A percentile compares a stretch with the other conserved stretches of the same genome.
phyloP scores from a whole-genome alignment of 1,140 invertebrate species.

The Globodera rostochiensis region DNA sequence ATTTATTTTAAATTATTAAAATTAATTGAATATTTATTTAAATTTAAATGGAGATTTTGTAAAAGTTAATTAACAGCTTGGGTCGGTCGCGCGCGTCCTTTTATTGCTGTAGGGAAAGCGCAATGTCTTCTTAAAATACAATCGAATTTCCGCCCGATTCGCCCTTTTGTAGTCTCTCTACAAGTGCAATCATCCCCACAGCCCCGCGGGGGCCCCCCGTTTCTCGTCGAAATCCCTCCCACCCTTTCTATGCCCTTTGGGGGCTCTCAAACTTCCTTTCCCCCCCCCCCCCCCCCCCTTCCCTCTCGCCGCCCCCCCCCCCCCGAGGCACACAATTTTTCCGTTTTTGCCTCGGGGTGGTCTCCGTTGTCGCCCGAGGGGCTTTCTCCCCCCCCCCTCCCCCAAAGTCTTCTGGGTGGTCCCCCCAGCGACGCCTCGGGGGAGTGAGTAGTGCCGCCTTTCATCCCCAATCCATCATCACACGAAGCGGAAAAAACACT shows the following conservation, averaged over 20 bases:
- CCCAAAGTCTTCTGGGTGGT: neutral
- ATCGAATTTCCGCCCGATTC: neutral
- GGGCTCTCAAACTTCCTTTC: no score
- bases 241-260: no score
- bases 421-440: no score
- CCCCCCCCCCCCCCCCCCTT: neutral
- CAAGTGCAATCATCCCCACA: neutral
- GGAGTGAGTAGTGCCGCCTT: neutral
- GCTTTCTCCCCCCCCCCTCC: no score
- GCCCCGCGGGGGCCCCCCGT: no score
- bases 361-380: neutral
- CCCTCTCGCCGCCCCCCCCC: no score
- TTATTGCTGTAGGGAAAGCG: no score
- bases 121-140: neutral
- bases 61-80: no score
- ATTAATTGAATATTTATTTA: no score
- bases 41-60: no score
- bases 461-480: neutral
- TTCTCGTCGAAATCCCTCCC: no score
- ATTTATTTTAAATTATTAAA: neutral
- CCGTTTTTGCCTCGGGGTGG: neutral
- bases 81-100: no score
- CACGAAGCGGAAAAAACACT: neutral
- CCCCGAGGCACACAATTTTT: neutral
- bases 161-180: neutral